Evolutionary conservation across 2,888 invertebrate genomes (phyloP).

Genomic region (Horisme vitalbata): DNA sequence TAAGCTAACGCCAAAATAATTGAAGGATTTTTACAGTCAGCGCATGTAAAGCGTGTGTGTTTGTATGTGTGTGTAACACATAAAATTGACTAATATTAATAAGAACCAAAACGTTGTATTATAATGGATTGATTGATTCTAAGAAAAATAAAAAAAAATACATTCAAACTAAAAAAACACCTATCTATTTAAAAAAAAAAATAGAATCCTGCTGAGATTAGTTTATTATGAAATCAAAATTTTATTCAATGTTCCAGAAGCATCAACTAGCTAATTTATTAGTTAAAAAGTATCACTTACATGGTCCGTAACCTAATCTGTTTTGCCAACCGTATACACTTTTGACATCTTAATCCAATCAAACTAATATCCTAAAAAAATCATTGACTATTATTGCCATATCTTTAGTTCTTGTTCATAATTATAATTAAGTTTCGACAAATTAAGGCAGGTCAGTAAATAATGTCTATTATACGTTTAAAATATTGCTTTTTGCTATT

Average conservation of each 20-base stretch:
- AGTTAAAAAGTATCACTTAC: slow-evolving; percentile 51
- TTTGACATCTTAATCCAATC: slow-evolving; percentile 81
- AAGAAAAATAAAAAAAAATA: no score
- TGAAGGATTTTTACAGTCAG: no score
- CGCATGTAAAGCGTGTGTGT: no score
- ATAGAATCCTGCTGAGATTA: no score
- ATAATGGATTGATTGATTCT: no score
- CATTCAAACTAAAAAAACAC: no score
- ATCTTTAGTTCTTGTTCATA: slow-evolving; percentile 45
- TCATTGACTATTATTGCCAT: slow-evolving; percentile 54
- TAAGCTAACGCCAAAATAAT: no score
- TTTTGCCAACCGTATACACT: slow-evolving; percentile 72
- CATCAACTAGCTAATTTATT: slow-evolving; percentile 8
- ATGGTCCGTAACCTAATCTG: slow-evolving; percentile 58
- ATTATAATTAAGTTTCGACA: slow-evolving; percentile 62
- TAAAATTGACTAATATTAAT: no score
- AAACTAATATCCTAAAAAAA: slow-evolving; percentile 63
- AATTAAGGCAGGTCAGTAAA: slow-evolving; percentile 69
- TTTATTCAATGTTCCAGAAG: slow-evolving; percentile 3
- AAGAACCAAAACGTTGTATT: no score
- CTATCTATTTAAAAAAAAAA: no score
- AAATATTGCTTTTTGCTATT: slow-evolving; percentile 25
- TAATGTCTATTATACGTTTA: slow-evolving; percentile 38
- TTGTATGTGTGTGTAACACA: no score
- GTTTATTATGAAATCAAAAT: background rate